Evolutionary conservation across 1,140 invertebrate species (phyloP), one percentile per base, ranked within the genome.

Genomic region (Drosophila azteca): DNA sequence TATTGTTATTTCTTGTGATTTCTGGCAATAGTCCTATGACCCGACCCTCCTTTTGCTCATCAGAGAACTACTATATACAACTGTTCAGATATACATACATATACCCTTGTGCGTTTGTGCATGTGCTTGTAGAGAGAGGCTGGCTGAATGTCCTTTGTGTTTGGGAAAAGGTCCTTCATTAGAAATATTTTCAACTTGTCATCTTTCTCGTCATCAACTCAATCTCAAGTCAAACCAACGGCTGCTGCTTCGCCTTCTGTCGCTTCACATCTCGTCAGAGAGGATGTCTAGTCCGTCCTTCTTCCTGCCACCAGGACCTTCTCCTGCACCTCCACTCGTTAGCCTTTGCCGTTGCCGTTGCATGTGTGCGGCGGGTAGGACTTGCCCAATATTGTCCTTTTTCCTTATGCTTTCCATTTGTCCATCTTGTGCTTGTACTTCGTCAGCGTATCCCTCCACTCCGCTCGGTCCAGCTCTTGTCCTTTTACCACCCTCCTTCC

Each of bases 181-280:
- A 88, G 78, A 88, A 88, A 88, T 88, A 88, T 88, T 88, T 88
- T 83, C 83, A 88, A 88, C 76, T 88, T 88, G 83, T 88, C 83
- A 88, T 88, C 79, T 88, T 79, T 85, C 78, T 88, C 76, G 83
- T 82, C 83, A 88, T 88, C 83, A 88, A 88, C 82, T 87, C 81
- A 85, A 85, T 80, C 75, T 87, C 82, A 87, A 85, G 82, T 85
- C 82, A 85, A 87, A 78, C 82, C 78, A 85, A 87, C 77, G 69
- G 65, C 82, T 87, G 83, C 77, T 83, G 76, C 35, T 77, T 60
- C 67, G 54, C 63, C 83, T 39, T 39, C 35, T 88, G 84, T 88
- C 84, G 75, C 65, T 77, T 88, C 63, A 65, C 71, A 83, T 88
- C 76, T 88, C 83, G 79, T 88, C 82, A 88, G 35, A 39, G 35